Base-by-base conservation (phyloP, 2,888 invertebrate genomes). In the Antheraea assamensis region DNA sequence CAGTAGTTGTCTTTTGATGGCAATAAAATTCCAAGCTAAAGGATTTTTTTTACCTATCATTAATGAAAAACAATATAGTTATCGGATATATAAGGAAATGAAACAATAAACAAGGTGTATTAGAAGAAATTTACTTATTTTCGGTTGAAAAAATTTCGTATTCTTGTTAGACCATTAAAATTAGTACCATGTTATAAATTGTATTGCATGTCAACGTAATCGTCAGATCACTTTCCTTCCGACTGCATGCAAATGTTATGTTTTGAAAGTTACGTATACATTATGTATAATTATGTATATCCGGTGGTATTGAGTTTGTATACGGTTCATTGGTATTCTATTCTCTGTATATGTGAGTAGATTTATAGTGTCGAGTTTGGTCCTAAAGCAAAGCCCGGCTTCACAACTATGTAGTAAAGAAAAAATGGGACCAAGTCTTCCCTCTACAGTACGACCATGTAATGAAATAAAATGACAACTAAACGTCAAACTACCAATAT, bases 201-300 rank as follows among this genome's bases (percentile, higher is more conserved):
- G 13, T 35, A 21, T 68, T 35, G 21, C 68, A 68, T 68, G 68
- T n/a, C 68, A 68, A 68, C 31, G 35, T 68, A 68, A 68, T 10
- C 15, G 13, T 8, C 35, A 10, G n/a, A 35, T 35, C 19, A 35
- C 68, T 68, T 68, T 35, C 68, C n/a, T 35, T 35, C 31, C 35
- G n/a, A 35, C 31, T 68, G 35, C 35, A 73, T 73, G 73, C 70
- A 70, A 73, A 73, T 73, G 70, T 70, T 24, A 52, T 31, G 31
- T 55, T 55, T 70, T 70, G 70, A 73, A 73, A 73, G 73, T 73
- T 42, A 70, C 27, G 30, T 64, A 64, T 64, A 64, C 17, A 64
- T 64, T 64, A 64, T 64, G 17, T 27, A 64, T 17, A 64, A 30
- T 64, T 58, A 58, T 24, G 58, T 24, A 24, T 58, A 24, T 58